A percentile compares a stretch with the other conserved stretches of the same genome.
Conservation (phyloP, 2,888 invertebrate species). For the Dastarcus helophoroides region DNA sequence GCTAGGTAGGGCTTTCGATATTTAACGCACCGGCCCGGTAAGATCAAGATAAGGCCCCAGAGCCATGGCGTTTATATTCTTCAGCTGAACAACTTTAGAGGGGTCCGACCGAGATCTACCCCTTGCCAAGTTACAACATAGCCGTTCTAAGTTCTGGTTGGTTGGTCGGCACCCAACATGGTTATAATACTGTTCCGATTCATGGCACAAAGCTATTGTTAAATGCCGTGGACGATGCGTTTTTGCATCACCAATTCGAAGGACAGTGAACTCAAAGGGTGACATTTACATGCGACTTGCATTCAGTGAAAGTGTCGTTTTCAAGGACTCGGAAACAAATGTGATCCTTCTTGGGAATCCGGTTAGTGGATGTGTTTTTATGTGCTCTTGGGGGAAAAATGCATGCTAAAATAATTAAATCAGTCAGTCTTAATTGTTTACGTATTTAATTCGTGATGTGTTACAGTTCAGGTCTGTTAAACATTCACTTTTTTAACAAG, state of each 20-base stretch:
- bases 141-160: constrained; percentile 30
- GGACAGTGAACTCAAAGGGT: constrained; percentile 23
- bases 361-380: too few species aligned
- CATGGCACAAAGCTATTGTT: constrained; percentile 25
- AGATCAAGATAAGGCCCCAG: constrained; percentile 13
- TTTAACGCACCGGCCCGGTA: too few species aligned
- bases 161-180: constrained; percentile 23
- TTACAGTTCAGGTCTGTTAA: too few species aligned
- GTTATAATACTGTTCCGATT: constrained; percentile 25
- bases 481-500: too few species aligned
- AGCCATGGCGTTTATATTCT: constrained; percentile 16
- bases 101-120: constrained; percentile 19
- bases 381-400: too few species aligned
- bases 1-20: too few species aligned
- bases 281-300: constrained; percentile 6
- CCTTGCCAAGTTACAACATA: constrained; percentile 20
- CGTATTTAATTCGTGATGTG: too few species aligned
- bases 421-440: too few species aligned
- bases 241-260: constrained; percentile 20
- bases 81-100: constrained; percentile 14
- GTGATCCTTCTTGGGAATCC: too few species aligned
- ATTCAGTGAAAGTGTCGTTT: constrained; percentile 20
- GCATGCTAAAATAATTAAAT: too few species aligned
- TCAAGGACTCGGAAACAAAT: too few species aligned
- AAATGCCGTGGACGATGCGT: constrained; percentile 20